phyloP scores from a whole-genome alignment of 2,113 vertebrate genomes.

The Aspiorhynchus laticeps region DNA sequence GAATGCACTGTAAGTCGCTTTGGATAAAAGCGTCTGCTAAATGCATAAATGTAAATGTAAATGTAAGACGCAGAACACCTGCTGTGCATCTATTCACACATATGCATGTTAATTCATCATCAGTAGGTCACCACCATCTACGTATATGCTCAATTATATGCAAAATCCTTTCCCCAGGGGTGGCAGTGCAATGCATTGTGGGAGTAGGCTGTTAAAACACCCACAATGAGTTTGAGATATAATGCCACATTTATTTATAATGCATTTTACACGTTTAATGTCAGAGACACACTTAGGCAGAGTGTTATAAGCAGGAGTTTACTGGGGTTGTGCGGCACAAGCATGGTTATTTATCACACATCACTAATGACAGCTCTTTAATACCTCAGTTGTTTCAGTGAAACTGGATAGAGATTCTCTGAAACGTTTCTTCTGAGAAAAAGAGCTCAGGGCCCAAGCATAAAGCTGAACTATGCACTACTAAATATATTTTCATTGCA shows the following conservation, averaged over 20 bases:
- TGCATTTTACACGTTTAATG: neutral
- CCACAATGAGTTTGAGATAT: neutral
- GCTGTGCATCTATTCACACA: constrained; percentile 7
- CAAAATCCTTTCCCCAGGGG: neutral
- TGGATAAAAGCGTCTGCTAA: too few relatives aligned
- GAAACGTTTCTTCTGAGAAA: neutral
- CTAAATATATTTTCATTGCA: too few relatives aligned
- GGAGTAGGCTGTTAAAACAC: neutral
- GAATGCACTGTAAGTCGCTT: too few relatives aligned
- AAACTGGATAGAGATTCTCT: neutral
- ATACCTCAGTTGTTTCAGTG: neutral
- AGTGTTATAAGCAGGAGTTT: neutral
- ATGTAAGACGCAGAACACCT: neutral
- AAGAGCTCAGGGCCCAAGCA: neutral
- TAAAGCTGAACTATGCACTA: neutral
- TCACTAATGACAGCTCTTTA: neutral
- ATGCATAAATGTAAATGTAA: too few relatives aligned
- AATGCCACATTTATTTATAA: neutral
- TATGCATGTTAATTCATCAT: neutral
- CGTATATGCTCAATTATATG: constrained; percentile 10
- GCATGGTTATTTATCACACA: neutral
- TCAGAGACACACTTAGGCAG: neutral
- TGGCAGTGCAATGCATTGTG: neutral
- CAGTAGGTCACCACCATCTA: neutral
- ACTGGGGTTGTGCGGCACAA: neutral